Percentiles rank a stretch among this genome's conserved stretches.
These are phyloP conservation scores for Noctua janthina DNA, from an alignment of 2,888 invertebrate genomes.

Conservation along the genomic window DNA sequence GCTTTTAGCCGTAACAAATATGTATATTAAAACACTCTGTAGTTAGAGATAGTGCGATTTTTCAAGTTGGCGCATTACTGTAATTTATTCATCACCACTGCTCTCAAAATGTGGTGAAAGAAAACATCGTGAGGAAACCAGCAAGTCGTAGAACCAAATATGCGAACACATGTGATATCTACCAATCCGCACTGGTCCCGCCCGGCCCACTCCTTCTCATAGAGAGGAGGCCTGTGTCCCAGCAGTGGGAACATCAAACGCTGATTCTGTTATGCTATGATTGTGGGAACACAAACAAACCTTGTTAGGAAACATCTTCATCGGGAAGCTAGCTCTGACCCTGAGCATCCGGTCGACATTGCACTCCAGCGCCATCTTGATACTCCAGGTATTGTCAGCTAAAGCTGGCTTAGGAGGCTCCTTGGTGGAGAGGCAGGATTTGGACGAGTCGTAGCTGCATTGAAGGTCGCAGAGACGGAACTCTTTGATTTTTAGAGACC, in stretches of 20 bases:
- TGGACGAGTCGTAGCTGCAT: slow-evolving; percentile 76
- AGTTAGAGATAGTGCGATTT: no score
- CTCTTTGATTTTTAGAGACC: slow-evolving; percentile 82
- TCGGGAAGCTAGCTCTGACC: slow-evolving; percentile 78
- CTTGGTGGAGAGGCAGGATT: slow-evolving; percentile 74
- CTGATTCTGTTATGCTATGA: neutral
- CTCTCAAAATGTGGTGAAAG: neutral
- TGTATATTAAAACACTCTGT: no score
- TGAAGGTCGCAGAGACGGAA: slow-evolving; percentile 83
- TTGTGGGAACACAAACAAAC: slow-evolving; percentile 42
- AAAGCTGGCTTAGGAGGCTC: slow-evolving; percentile 78
- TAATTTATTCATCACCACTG: neutral
- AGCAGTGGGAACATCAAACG: neutral
- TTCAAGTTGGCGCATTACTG: no score
- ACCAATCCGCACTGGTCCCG: neutral
- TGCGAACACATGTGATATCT: neutral
- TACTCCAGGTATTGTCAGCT: slow-evolving; percentile 75
- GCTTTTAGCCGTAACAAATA: no score
- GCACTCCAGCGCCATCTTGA: slow-evolving; percentile 81
- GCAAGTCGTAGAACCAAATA: neutral
- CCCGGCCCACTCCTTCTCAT: neutral
- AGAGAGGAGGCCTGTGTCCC: neutral
- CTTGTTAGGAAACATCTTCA: slow-evolving; percentile 67
- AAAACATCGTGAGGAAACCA: neutral
- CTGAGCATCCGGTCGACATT: slow-evolving; percentile 80